A percentile compares a stretch with the other conserved stretches of the same genome.
phyloP scores from a whole-genome alignment of 2,797 vertebrate species.

The Australoheros facetus region DNA sequence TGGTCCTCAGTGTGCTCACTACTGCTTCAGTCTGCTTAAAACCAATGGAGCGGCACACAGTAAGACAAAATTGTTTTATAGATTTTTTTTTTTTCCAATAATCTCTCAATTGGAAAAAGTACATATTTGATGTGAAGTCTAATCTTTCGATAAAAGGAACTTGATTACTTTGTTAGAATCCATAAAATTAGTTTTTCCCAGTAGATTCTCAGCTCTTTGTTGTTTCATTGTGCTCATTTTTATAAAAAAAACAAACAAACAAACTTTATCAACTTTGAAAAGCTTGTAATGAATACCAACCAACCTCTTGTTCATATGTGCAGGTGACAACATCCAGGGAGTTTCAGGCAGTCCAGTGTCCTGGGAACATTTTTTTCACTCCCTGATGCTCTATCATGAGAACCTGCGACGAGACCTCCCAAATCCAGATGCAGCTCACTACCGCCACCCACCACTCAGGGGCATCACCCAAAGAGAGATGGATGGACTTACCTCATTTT shows the following conservation, averaged over 20 bases:
- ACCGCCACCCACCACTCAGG: conserved; percentile 90
- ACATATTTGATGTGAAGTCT: background rate
- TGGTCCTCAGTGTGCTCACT: conserved; percentile 95
- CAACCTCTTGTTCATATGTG: conserved; percentile 14
- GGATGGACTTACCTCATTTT: conserved; percentile 92
- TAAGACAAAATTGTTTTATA: conserved; percentile 72
- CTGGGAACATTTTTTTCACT: conserved; percentile 99
- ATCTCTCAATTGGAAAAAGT: background rate
- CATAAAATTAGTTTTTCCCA: background rate
- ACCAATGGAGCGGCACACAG: conserved; percentile 94
- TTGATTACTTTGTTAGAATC: background rate
- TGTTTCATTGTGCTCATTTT: background rate
- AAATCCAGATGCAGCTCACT: conserved; percentile 90
- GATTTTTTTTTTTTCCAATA: background rate
- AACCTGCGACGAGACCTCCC: conserved; percentile 93
- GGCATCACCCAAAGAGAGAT: conserved; percentile 97
- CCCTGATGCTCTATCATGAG: conserved; percentile 96
- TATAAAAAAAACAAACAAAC: background rate
- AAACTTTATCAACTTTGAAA: background rate
- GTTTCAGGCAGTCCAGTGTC: conserved; percentile 91
- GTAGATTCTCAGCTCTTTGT: background rate
- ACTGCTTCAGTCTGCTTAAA: conserved; percentile 97
- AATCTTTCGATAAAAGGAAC: background rate
- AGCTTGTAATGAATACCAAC: background rate
- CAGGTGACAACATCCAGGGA: conserved; percentile 94